Evolutionary conservation across 1,140 invertebrate species (phyloP).

Genomic region (Dufourea novaeangliae): DNA sequence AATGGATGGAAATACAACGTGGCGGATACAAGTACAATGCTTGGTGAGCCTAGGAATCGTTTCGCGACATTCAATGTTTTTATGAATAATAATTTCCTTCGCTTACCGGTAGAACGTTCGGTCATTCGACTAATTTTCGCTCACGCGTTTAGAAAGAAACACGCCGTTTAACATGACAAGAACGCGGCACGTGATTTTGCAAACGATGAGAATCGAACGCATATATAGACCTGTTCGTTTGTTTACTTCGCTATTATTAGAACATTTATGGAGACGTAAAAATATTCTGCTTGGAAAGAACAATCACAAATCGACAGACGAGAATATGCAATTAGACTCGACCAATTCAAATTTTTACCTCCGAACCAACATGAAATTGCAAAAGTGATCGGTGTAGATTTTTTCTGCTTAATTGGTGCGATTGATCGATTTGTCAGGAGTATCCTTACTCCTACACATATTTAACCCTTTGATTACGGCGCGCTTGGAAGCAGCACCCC

Average conservation of each 20-base stretch:
- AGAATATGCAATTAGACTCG: too few species aligned
- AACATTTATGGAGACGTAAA: not conserved
- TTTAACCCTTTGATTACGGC: too few species aligned
- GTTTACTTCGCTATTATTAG: constrained; percentile 19
- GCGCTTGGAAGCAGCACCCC: too few species aligned
- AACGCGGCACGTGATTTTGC: constrained; percentile 62
- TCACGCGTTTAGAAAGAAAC: not conserved
- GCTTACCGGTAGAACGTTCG: not conserved
- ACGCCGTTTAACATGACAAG: constrained; percentile 46
- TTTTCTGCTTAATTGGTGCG: too few species aligned
- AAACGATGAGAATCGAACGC: constrained; percentile 42
- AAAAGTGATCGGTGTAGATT: too few species aligned
- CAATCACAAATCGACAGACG: not conserved
- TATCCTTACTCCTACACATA: too few species aligned
- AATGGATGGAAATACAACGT: constrained; percentile 9
- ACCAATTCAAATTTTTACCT: too few species aligned
- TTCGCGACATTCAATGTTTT: constrained; percentile 10
- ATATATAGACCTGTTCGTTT: constrained; percentile 54
- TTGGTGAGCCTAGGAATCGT: constrained; percentile 11
- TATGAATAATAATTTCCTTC: constrained; percentile 21
- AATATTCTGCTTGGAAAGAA: not conserved
- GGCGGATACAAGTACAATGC: not conserved
- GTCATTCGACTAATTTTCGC: constrained; percentile 26
- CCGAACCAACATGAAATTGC: too few species aligned
- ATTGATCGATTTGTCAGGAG: too few species aligned